Evolutionary conservation across 2,113 vertebrate genomes (phyloP).

Genomic region (Hydropotes inermis): DNA sequence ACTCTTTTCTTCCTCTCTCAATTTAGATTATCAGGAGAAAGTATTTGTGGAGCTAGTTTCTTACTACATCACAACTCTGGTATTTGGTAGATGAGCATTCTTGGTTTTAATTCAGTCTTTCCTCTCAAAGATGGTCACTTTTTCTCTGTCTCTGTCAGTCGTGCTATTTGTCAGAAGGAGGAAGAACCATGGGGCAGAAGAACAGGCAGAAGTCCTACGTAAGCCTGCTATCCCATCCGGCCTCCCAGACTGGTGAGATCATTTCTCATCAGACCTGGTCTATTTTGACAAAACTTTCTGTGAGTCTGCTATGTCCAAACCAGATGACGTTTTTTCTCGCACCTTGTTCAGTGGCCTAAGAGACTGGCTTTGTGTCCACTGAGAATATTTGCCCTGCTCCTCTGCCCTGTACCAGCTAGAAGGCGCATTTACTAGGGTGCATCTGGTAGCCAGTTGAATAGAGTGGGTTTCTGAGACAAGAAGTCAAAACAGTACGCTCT

Average conservation of each 20-base stretch:
- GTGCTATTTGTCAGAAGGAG: neutral
- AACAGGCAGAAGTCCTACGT: neutral
- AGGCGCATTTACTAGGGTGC: neutral
- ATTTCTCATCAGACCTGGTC: neutral
- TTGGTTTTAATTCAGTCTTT: neutral
- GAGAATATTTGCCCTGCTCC: neutral
- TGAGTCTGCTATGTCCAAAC: neutral
- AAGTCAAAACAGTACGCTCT: neutral
- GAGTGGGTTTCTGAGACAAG: neutral
- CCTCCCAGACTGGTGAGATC: neutral
- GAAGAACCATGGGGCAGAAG: neutral
- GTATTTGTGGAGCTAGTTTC: neutral
- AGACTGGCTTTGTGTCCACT: neutral
- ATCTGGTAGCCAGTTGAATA: neutral
- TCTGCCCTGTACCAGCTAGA: neutral
- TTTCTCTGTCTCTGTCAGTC: neutral
- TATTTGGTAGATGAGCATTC: neutral
- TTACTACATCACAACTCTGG: neutral
- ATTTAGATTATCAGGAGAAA: neutral
- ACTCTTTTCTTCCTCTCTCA: neutral
- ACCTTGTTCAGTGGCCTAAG: neutral
- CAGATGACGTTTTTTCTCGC: neutral
- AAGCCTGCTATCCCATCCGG: neutral
- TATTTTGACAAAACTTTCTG: neutral
- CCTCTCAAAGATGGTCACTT: neutral